Evolutionary conservation across 2,113 vertebrate species (phyloP).

Genomic region (Solea senegalensis): DNA sequence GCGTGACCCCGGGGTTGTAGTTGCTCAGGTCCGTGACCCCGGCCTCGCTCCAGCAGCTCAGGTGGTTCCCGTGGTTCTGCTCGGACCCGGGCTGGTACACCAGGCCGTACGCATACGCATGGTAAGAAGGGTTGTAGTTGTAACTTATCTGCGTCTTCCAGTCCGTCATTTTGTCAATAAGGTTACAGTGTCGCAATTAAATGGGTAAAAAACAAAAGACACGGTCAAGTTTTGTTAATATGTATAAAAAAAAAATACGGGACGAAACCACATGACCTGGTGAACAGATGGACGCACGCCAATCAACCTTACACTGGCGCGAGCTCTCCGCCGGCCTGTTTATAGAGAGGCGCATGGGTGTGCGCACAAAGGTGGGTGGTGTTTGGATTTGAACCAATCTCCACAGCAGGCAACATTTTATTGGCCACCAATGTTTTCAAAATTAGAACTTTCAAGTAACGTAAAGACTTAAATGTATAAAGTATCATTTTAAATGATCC

Average conservation of each 20-base stretch:
- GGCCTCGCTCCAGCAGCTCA: conserved; percentile 54
- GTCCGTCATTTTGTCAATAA: conserved; percentile 69
- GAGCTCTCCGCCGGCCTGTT: background rate
- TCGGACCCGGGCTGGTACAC: conserved; percentile 69
- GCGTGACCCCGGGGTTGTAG: conserved; percentile 50
- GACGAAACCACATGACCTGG: background rate
- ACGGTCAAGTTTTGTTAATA: too few relatives aligned
- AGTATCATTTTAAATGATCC: background rate
- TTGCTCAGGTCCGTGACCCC: conserved; percentile 20
- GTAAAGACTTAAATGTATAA: background rate
- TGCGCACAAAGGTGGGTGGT: conserved; percentile 20
- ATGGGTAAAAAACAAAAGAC: too few relatives aligned
- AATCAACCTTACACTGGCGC: background rate
- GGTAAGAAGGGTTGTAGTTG: conserved; percentile 74
- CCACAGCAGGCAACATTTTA: background rate
- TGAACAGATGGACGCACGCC: background rate
- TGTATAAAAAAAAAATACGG: background rate
- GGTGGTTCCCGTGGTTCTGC: conserved; percentile 54
- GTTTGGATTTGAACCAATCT: conserved; percentile 50
- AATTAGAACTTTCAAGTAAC: background rate
- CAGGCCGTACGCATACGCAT: conserved; percentile 74
- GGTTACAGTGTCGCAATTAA: too few relatives aligned
- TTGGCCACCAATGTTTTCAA: background rate
- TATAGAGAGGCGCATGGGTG: conserved; percentile 51
- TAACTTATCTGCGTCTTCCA: conserved; percentile 77